Evolutionary conservation across 2,888 invertebrate species (phyloP).

Genomic region (Orthosia gracilis): DNA sequence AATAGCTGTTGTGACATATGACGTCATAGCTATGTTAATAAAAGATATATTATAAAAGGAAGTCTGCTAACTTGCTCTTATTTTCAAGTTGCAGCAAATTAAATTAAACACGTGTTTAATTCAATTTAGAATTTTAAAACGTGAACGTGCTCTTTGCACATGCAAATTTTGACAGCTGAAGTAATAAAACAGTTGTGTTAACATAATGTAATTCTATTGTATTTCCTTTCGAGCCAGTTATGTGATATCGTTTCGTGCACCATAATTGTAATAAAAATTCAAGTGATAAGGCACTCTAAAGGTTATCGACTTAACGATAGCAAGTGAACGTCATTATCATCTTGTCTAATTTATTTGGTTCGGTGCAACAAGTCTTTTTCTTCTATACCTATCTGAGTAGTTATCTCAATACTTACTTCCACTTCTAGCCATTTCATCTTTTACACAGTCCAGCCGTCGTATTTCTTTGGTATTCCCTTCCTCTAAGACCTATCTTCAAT

Average conservation of each 20-base stretch:
- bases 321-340: not conserved
- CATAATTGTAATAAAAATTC: conserved; percentile 29
- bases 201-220: not conserved
- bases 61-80: conserved; percentile 8
- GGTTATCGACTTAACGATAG: not conserved
- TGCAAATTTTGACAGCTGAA: conserved; percentile 34
- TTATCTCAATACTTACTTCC: not conserved
- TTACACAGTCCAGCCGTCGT: not conserved
- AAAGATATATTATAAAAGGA: not conserved
- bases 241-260: conserved; percentile 12
- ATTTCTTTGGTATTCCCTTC: not conserved
- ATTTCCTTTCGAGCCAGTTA: conserved; percentile 5
- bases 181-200: conserved; percentile 26
- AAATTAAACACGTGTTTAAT: conserved; percentile 11
- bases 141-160: conserved; percentile 24
- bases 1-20: conserved; percentile 16
- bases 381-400: not conserved
- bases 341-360: not conserved
- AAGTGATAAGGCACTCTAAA: conserved; percentile 29
- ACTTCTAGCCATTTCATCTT: not conserved
- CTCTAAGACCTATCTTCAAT: not conserved
- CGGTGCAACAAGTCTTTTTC: not conserved
- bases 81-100: conserved; percentile 16
- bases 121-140: conserved; percentile 10
- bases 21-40: conserved; percentile 3